Percentiles rank a stretch among this genome's conserved stretches.
Evolutionary conservation across 2,888 invertebrate species (phyloP).

Genomic region (Ischnura elegans): DNA sequence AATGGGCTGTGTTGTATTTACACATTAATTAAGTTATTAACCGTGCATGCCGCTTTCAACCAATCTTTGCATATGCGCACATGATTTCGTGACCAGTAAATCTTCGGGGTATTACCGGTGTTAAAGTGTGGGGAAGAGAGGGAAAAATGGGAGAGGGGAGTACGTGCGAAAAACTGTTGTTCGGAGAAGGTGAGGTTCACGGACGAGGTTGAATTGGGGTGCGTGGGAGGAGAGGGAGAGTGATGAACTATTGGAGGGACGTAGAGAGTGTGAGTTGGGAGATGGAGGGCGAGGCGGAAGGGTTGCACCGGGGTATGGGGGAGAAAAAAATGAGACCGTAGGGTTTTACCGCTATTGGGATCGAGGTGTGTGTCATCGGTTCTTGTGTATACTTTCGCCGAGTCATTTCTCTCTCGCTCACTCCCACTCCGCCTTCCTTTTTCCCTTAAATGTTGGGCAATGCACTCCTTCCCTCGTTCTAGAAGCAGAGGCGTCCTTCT

Average conservation of each 20-base stretch:
- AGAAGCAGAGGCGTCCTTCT: not conserved
- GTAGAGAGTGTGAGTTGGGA: constrained; percentile 17
- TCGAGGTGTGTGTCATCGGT: constrained; percentile 65
- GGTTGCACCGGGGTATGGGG: not conserved
- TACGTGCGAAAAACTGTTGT: constrained; percentile 49
- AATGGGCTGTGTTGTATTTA: too few relatives aligned
- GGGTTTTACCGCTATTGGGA: constrained; percentile 52
- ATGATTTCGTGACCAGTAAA: too few relatives aligned
- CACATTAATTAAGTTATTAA: too few relatives aligned
- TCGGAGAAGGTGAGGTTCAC: constrained; percentile 60
- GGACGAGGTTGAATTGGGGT: constrained; percentile 31
- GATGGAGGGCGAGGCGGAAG: not conserved
- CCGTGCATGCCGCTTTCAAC: too few relatives aligned
- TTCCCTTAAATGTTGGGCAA: constrained; percentile 33
- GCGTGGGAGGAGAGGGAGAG: constrained; percentile 29
- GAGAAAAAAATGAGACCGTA: constrained; percentile 30
- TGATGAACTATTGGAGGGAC: not conserved
- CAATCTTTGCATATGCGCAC: too few relatives aligned
- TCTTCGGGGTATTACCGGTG: too few relatives aligned
- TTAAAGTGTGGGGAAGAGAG: not conserved
- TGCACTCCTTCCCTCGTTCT: not conserved
- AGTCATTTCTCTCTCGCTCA: constrained; percentile 33
- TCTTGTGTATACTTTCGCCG: constrained; percentile 35
- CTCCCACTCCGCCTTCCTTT: not conserved
- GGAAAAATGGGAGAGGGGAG: constrained; percentile 16